A percentile compares a stretch with the other conserved stretches of the same genome.
phyloP scores from a whole-genome alignment of 1,140 invertebrate genomes.

The Bombus polaris region DNA sequence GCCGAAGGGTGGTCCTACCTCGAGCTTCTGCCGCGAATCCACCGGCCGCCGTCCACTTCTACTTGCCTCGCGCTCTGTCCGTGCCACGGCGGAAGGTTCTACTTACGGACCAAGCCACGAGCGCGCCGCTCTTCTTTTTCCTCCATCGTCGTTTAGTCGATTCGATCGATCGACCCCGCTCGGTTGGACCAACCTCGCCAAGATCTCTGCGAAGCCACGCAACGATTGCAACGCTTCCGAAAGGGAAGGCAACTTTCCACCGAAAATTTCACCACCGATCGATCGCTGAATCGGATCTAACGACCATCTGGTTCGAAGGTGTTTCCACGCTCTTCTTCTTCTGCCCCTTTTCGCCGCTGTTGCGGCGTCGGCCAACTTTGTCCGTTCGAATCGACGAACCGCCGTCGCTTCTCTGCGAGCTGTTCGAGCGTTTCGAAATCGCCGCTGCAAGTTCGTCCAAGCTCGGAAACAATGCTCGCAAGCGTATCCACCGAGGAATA shows the following conservation, averaged over 20 bases:
- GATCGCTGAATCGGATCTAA: conserved; percentile 15
- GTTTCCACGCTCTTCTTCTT: background rate
- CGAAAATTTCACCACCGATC: conserved; percentile 2
- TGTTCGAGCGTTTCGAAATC: background rate
- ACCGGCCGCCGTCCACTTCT: conserved; percentile 17
- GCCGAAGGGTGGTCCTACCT: conserved; percentile 56
- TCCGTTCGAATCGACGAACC: background rate
- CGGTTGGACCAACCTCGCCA: too few species aligned
- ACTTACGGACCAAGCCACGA: background rate
- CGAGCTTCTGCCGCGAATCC: conserved; percentile 49
- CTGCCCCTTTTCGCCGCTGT: background rate
- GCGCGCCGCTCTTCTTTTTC: too few species aligned
- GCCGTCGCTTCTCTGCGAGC: background rate
- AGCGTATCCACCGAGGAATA: conserved; percentile 21
- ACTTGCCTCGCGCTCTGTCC: background rate
- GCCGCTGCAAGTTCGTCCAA: background rate
- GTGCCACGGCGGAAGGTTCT: conserved; percentile 4
- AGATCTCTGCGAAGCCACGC: too few species aligned
- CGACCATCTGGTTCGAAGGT: conserved; percentile 26
- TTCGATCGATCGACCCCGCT: background rate
- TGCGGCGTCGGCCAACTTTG: background rate
- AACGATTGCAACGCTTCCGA: background rate
- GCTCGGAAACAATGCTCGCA: conserved; percentile 14
- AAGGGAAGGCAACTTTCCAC: conserved; percentile 2
- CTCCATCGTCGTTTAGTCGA: background rate